Conservation (phyloP, 1,140 invertebrate species). For the Heliothis subflexa region DNA sequence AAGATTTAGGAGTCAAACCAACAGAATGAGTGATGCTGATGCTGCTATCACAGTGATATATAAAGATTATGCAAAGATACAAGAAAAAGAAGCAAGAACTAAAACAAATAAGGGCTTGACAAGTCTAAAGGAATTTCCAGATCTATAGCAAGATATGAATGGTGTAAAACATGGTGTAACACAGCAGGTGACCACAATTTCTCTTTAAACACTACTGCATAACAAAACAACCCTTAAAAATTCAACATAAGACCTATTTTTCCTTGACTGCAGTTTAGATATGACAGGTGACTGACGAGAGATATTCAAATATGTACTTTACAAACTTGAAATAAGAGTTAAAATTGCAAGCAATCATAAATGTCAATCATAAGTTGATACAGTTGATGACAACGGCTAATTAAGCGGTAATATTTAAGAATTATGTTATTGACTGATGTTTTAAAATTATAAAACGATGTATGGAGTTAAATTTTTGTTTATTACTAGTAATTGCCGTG, state of each 20-base stretch:
- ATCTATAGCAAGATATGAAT: conserved; percentile 56
- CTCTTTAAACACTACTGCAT: conserved; percentile 39
- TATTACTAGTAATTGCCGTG: conserved; percentile 1
- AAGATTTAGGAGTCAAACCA: too few relatives aligned
- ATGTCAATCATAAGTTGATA: conserved; percentile 33
- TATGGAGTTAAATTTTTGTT: conserved; percentile 10
- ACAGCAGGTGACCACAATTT: conserved; percentile 66
- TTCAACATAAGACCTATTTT: not conserved
- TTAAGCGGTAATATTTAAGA: conserved; percentile 29
- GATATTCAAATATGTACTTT: not conserved
- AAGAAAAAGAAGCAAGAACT: not conserved
- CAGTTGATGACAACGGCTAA: conserved; percentile 31
- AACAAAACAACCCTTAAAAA: conserved; percentile 5
- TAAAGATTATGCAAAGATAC: too few relatives aligned
- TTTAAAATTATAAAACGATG: conserved; percentile 16
- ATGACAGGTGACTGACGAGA: conserved; percentile 33
- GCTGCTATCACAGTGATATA: too few relatives aligned
- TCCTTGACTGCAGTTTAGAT: not conserved
- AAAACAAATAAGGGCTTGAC: not conserved
- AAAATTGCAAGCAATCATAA: not conserved
- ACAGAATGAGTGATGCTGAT: too few relatives aligned
- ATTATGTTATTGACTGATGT: conserved; percentile 36
- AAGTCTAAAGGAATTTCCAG: conserved; percentile 41
- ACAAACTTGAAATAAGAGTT: not conserved
- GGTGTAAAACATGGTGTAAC: conserved; percentile 62